Percentiles rank a stretch among this genome's conserved stretches.
These are phyloP conservation scores for Carcina quercana DNA, from an alignment of 2,888 invertebrate species.

Conservation along the genomic window DNA sequence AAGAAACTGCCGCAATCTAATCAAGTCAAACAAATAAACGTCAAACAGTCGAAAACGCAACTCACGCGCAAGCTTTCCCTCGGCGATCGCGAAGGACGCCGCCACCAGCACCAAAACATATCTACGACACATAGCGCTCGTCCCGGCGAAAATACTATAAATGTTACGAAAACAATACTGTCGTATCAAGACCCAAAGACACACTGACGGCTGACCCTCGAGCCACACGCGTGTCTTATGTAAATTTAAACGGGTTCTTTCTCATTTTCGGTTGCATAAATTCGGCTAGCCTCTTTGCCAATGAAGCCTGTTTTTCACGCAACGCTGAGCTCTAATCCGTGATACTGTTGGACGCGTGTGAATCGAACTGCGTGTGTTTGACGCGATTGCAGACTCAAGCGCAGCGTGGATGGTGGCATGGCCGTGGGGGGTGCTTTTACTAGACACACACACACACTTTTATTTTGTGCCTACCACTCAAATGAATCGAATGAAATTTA, in stretches of 20 bases:
- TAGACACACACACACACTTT: too few relatives aligned
- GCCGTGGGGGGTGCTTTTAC: too few relatives aligned
- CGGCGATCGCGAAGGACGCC: conserved; percentile 34
- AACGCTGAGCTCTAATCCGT: conserved; percentile 52
- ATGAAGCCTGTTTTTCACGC: conserved; percentile 62
- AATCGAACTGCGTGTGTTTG: background rate
- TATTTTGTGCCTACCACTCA: too few relatives aligned
- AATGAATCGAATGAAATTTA: too few relatives aligned
- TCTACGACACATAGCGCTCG: conserved; percentile 48
- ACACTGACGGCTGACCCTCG: conserved; percentile 45
- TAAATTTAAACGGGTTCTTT: conserved; percentile 60
- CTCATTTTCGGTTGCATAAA: conserved; percentile 66
- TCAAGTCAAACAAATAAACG: conserved; percentile 6
- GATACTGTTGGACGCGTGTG: conserved; percentile 22
- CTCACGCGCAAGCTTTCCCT: conserved; percentile 59
- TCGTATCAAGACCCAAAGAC: conserved; percentile 30
- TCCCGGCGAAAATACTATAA: conserved; percentile 14
- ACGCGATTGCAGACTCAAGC: background rate
- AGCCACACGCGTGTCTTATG: conserved; percentile 41
- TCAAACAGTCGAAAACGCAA: too few relatives aligned
- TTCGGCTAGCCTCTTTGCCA: conserved; percentile 56
- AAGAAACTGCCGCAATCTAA: background rate
- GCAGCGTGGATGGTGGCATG: too few relatives aligned
- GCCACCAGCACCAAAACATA: conserved; percentile 42
- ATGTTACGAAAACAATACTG: conserved; percentile 22